Conservation (phyloP, 2,888 invertebrate species). For the Vandiemenella viatica region DNA sequence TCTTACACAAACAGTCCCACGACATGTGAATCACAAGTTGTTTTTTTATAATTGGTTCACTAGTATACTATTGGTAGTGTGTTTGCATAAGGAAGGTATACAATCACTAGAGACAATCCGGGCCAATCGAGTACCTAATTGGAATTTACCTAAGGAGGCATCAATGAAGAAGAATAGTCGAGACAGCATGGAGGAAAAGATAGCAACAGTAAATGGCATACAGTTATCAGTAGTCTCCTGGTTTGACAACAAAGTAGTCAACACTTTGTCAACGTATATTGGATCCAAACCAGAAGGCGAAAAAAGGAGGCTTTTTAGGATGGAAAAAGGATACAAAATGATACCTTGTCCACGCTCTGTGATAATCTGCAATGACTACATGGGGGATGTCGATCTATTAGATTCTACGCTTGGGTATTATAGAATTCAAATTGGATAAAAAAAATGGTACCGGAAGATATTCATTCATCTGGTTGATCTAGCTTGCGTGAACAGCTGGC, state of each 20-base stretch:
- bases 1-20: too few relatives aligned
- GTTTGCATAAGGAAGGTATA: slow-evolving; percentile 15
- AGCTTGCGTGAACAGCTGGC: too few relatives aligned
- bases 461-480: not conserved
- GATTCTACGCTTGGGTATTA: not conserved
- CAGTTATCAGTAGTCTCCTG: slow-evolving; percentile 9
- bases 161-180: slow-evolving; percentile 14
- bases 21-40: slow-evolving; percentile 21
- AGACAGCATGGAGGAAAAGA: slow-evolving; percentile 10
- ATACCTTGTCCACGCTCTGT: not conserved
- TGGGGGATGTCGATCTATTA: not conserved
- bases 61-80: slow-evolving; percentile 15
- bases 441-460: not conserved
- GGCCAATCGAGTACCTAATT: slow-evolving; percentile 14
- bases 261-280: slow-evolving; percentile 12
- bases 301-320: not conserved
- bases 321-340: slow-evolving; percentile 1
- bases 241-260: slow-evolving; percentile 16
- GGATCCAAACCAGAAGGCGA: slow-evolving; percentile 12
- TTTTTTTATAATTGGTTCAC: slow-evolving; percentile 24
- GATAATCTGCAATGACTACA: not conserved
- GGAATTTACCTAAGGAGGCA: slow-evolving; percentile 13
- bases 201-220: slow-evolving; percentile 8
- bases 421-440: not conserved
- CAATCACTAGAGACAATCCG: slow-evolving; percentile 16